Evolutionary conservation across 2,113 vertebrate genomes (phyloP).

Genomic region (Periophthalmus modestus): DNA sequence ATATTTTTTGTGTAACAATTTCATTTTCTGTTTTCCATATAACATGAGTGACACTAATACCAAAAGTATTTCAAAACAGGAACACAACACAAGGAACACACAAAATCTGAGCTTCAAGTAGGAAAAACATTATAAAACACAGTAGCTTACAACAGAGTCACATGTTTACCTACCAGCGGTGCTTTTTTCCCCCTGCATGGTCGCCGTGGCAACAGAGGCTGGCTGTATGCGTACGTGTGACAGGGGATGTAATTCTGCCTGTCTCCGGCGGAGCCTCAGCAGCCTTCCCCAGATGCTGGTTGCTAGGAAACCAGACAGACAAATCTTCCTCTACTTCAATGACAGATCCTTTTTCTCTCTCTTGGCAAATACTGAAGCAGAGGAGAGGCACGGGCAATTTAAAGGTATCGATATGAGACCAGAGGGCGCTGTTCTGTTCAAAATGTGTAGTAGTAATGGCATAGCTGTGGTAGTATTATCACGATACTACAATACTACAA

Average conservation of each 20-base stretch:
- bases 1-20: too few relatives aligned
- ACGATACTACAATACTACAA: too few relatives aligned
- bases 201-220: constrained; percentile 67
- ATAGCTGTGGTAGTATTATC: neutral
- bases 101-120: neutral
- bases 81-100: neutral
- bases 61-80: too few relatives aligned
- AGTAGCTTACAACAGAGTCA: constrained; percentile 33
- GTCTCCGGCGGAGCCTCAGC: constrained; percentile 54
- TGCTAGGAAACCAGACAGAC: constrained; percentile 71
- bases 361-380: constrained; percentile 22
- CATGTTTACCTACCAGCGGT: constrained; percentile 62
- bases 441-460: neutral
- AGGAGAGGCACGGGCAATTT: constrained; percentile 9
- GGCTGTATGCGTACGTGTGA: constrained; percentile 31
- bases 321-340: constrained; percentile 50
- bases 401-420: neutral
- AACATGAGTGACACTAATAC: too few relatives aligned
- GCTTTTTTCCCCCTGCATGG: constrained; percentile 39
- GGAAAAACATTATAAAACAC: neutral
- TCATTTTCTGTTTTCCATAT: too few relatives aligned
- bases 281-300: constrained; percentile 57
- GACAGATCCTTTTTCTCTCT: constrained; percentile 36
- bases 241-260: constrained; percentile 61
- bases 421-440: neutral